phyloP scores from a whole-genome alignment of 2,888 invertebrate species.

The Candidula unifasciata region DNA sequence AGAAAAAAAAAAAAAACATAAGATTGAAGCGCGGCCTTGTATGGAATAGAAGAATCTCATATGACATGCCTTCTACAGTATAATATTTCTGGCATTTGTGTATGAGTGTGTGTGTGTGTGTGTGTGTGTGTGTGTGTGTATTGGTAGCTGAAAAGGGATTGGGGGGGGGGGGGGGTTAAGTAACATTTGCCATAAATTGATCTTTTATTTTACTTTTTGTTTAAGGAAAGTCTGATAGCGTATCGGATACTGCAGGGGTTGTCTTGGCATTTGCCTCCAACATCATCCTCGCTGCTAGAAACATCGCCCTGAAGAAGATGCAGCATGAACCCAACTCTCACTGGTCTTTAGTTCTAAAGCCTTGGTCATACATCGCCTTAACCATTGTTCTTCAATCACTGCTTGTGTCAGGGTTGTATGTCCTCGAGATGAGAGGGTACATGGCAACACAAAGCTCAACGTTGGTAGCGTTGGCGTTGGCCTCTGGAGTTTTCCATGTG shows the following conservation, averaged over 20 bases:
- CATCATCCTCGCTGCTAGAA: slow-evolving; percentile 56
- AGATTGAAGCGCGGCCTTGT: too few relatives aligned
- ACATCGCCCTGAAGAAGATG: slow-evolving; percentile 55
- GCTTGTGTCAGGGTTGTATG: background rate
- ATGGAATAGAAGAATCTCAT: too few relatives aligned
- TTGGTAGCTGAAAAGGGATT: too few relatives aligned
- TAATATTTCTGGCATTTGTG: too few relatives aligned
- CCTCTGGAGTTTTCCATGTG: slow-evolving; percentile 58
- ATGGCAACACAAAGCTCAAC: background rate
- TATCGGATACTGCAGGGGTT: background rate
- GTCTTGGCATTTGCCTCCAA: slow-evolving; percentile 58
- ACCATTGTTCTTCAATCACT: background rate
- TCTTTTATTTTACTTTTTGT: too few relatives aligned
- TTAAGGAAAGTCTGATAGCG: too few relatives aligned
- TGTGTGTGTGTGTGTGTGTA: too few relatives aligned
- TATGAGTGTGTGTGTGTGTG: too few relatives aligned
- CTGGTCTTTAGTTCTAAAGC: background rate
- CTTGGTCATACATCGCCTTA: background rate
- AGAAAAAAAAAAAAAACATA: too few relatives aligned
- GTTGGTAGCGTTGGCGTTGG: background rate
- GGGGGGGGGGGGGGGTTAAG: too few relatives aligned
- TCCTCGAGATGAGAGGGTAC: background rate
- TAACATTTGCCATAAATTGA: too few relatives aligned
- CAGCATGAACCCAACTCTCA: background rate
- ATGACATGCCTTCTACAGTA: too few relatives aligned